Evolutionary conservation across 2,113 vertebrate genomes (phyloP), one percentile per base, ranked within the genome.

Genomic region (Centrocercus urophasianus): DNA sequence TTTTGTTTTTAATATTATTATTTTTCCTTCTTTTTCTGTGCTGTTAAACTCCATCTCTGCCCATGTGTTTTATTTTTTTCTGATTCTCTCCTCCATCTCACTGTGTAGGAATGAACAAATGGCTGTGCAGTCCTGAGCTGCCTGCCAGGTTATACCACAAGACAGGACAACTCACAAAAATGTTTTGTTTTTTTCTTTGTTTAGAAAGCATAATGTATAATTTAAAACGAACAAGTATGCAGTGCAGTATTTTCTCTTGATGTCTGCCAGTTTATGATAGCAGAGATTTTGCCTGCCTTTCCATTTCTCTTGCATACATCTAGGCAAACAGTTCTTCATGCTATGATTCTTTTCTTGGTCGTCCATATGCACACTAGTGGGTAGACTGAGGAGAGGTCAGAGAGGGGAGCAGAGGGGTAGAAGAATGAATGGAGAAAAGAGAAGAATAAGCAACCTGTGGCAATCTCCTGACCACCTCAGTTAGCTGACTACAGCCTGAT

Each of bases 341-440:
- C 50, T 22, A 10, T 6, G 0, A 0, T 67, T 91, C 40, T n/a
- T 75, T 60, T 83, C 47, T 69, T 59, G 21, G 8, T 28, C 69
- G 6, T 42, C 40, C 22, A 8, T 14, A 20, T 22, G 10, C 64
- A 36, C n/a, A 86, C 11, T 28, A 59, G n/a, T 66, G n/a, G 73
- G 21, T 24, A 43, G 66, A 69, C 24, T 42, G 21, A 54, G n/a
- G 21, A 78, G 48, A 75, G 21, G 30, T 32, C 1, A 6, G 3
- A 5, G 8, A 71, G 4, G 6, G 2, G 5, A 50, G 4, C 0
- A 8, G 77, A 74, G 42, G 2, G 10, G 66, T 12, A 43, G 32
- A 80, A 83, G 6, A 21, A 81, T 36, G 42, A 70, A 9, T 18
- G 22, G 9, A 5, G 2, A 76, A 82, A 71, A 82, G 22, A 28